Evolutionary conservation across 2,113 vertebrate genomes (phyloP), one percentile per base, ranked within the genome.

Genomic region (Corythaixoides concolor): DNA sequence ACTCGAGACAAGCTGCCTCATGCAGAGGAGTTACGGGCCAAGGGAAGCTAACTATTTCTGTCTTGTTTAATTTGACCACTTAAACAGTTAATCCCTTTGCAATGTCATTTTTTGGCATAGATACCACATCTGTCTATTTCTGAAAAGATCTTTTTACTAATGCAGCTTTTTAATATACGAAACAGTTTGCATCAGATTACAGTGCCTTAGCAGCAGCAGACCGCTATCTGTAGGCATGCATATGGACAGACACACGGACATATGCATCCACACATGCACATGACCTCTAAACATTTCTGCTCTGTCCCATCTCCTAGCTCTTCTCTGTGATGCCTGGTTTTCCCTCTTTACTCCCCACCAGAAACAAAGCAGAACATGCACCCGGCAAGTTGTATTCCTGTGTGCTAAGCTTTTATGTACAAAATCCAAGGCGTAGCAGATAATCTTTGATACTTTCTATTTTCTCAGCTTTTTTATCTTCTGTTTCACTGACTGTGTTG

Each of bases 41-140:
- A 90, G 85, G 91, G 93, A 96, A 96, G 89, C 91, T 95, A 88
- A 96, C 94, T 94, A 91, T 94, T 95, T 82, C 86, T 95, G 93
- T 96, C 94, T 69, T 85, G 50, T 97, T 96, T 95, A 95, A 97
- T 97, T 95, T 95, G 87, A 95, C 85, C 95, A 85, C 75, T 97
- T 87, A 92, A 97, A 95, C 74, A 89, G 91, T 95, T 97, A 97
- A 95, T 97, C 93, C 88, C 91, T 95, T 94, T 82, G 75, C 88
- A 96, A 96, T 91, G 81, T 91, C 66, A 88, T 95, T 95, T 95
- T 95, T 97, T 95, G 95, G 95, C 97, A 91, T 82, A 82, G 90
- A 50, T 82, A 94, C n/a, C 62, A 70, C 67, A 86, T 97, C 92
- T 95, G 86, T 82, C 95, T 95, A 8, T 92, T 96, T 93, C 74